Evolutionary conservation across 1,140 invertebrate species (phyloP).

Genomic region (Caenorhabditis tropicalis): DNA sequence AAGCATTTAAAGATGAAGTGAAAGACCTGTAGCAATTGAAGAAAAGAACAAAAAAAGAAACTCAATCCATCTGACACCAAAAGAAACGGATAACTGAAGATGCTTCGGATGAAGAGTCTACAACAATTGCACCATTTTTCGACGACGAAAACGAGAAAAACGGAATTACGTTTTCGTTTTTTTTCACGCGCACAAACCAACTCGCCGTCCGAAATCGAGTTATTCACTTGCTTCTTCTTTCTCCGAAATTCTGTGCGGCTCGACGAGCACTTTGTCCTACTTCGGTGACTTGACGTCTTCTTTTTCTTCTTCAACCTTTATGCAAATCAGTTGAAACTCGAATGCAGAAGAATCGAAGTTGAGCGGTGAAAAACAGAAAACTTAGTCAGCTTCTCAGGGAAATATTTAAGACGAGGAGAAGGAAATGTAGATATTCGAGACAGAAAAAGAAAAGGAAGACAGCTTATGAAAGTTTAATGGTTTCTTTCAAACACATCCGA

Average conservation of each 20-base stretch:
- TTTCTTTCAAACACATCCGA: conserved; percentile 22
- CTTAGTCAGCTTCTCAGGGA: not conserved
- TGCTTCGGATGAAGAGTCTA: not conserved
- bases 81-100: not conserved
- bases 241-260: conserved; percentile 30
- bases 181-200: conserved; percentile 34
- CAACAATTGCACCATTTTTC: not conserved
- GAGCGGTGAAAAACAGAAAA: not conserved
- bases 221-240: not conserved
- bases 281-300: not conserved
- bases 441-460: not conserved
- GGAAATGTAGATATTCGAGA: not conserved
- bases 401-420: not conserved
- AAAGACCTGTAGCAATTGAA: not conserved
- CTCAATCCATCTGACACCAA: not conserved
- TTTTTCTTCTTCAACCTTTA: conserved; percentile 20
- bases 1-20: not conserved
- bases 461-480: conserved; percentile 27
- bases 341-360: not conserved
- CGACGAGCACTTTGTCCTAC: conserved; percentile 30
- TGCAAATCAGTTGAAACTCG: not conserved
- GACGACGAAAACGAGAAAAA: conserved; percentile 8
- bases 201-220: conserved; percentile 30
- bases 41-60: not conserved
- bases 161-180: conserved; percentile 40